Conservation (phyloP, 2,113 vertebrate genomes). For the Agelaius phoeniceus region DNA sequence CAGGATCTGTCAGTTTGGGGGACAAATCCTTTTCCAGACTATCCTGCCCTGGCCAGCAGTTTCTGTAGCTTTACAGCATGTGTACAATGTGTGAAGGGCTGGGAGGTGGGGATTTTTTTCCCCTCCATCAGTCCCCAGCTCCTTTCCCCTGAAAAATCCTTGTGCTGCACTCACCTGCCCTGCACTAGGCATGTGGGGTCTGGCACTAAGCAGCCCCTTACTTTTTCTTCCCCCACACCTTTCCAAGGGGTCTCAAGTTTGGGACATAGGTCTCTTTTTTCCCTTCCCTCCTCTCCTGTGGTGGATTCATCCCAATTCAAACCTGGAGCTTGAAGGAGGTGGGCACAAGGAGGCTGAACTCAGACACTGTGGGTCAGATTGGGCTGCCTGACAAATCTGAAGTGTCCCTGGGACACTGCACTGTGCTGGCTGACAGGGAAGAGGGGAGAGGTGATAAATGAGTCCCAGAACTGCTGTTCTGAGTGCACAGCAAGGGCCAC, state of each 20-base stretch:
- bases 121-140: background rate
- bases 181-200: fast-evolving
- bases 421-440: background rate
- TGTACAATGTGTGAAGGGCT: background rate
- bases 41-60: background rate
- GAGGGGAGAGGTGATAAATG: background rate
- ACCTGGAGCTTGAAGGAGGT: background rate
- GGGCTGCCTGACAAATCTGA: background rate
- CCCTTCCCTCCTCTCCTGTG: background rate
- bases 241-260: background rate
- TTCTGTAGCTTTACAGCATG: background rate
- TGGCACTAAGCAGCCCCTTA: background rate
- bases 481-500: background rate
- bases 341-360: background rate
- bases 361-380: fast-evolving
- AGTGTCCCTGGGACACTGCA: background rate
- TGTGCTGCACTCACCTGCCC: background rate
- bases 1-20: background rate
- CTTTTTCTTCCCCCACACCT: background rate
- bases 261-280: background rate
- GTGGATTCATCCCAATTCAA: background rate
- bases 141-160: background rate
- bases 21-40: background rate
- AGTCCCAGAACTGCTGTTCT: background rate
- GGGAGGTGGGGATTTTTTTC: background rate